Evolutionary conservation across 2,113 vertebrate genomes (phyloP).

Genomic region (Oxyruncus cristatus): DNA sequence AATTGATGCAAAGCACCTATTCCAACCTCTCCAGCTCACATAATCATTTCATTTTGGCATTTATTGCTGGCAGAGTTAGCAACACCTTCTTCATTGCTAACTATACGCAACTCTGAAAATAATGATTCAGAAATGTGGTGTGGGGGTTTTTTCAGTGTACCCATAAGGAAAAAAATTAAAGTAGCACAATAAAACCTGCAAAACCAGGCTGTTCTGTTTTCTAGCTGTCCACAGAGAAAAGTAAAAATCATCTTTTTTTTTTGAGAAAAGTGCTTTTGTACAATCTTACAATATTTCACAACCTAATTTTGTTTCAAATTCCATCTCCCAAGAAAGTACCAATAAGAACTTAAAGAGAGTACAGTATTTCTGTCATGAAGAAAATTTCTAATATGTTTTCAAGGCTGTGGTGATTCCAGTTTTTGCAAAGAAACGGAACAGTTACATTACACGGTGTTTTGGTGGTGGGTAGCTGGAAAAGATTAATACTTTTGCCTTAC

Average conservation of each 20-base stretch:
- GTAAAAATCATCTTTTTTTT: neutral
- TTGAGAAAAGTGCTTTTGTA: neutral
- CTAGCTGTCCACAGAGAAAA: neutral
- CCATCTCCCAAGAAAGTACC: conserved; percentile 38
- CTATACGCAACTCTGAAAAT: neutral
- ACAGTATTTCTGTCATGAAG: conserved; percentile 42
- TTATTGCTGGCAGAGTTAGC: neutral
- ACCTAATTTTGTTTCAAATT: conserved; percentile 53
- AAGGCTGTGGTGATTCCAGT: neutral
- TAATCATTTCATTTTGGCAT: neutral
- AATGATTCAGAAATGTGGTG: neutral
- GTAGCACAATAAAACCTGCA: neutral
- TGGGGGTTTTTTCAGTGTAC: neutral
- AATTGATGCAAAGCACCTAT: neutral
- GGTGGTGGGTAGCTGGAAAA: neutral
- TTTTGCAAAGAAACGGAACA: conserved; percentile 31
- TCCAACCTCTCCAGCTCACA: neutral
- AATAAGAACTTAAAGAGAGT: conserved; percentile 26
- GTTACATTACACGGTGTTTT: conserved; percentile 24
- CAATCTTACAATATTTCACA: conserved; percentile 27
- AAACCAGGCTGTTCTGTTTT: neutral
- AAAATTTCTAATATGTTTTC: conserved; percentile 28
- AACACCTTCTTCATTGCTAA: neutral
- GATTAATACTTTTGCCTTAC: neutral
- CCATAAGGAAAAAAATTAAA: neutral